phyloP scores from a whole-genome alignment of 2,888 invertebrate genomes.

The Pammene fasciana region DNA sequence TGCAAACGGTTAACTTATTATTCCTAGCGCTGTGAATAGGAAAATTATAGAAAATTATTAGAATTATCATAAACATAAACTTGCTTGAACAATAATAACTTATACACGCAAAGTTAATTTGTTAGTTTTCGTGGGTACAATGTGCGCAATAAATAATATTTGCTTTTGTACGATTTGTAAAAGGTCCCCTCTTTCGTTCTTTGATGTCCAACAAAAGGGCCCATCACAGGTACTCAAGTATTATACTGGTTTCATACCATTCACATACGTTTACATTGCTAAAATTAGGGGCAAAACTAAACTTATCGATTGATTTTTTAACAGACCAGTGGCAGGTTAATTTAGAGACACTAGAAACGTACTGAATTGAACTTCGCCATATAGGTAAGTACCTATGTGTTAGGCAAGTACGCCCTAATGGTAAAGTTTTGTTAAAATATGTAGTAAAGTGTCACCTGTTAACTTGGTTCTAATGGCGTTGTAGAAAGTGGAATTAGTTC shows the following conservation, averaged over 20 bases:
- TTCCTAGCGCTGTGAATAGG: conserved; percentile 19
- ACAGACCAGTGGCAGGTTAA: neutral
- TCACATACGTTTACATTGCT: neutral
- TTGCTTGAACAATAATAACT: neutral
- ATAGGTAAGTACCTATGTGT: no score
- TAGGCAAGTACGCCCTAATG: no score
- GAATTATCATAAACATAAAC: neutral
- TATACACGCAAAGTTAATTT: neutral
- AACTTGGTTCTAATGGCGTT: no score
- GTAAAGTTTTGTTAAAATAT: no score
- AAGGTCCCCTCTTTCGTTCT: neutral
- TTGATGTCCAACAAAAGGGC: conserved; percentile 4
- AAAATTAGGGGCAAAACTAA: neutral
- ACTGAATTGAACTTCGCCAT: no score
- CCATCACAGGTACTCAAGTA: neutral
- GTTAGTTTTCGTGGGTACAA: neutral
- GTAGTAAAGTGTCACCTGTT: no score
- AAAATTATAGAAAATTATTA: conserved; percentile 1
- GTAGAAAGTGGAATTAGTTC: no score
- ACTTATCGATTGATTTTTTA: neutral
- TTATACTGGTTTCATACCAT: neutral
- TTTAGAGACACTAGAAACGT: no score
- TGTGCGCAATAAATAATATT: conserved; percentile 4
- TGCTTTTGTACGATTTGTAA: neutral
- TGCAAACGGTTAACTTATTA: conserved; percentile 24